phyloP scores from a whole-genome alignment of 2,888 invertebrate species.

The Panzeria rudis region DNA sequence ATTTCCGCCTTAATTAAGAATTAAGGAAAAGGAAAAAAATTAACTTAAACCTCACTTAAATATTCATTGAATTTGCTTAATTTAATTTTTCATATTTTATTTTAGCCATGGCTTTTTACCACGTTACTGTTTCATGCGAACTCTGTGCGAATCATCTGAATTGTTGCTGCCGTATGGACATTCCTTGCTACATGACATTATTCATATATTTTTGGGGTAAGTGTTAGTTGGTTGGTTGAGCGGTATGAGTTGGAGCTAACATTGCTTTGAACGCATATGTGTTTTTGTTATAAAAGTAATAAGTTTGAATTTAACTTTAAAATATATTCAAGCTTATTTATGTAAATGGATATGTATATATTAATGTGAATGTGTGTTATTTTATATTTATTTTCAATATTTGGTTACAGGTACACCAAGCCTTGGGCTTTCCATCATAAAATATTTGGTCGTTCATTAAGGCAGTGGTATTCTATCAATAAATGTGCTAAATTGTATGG shows the following conservation, averaged over 20 bases:
- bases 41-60: neutral
- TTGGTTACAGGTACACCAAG: conserved; percentile 72
- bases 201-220: conserved; percentile 87
- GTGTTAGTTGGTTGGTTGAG: conserved; percentile 72
- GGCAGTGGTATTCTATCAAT: conserved; percentile 58
- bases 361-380: neutral
- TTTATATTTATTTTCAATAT: conserved; percentile 62
- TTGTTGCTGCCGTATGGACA: conserved; percentile 86
- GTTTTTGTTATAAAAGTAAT: neutral
- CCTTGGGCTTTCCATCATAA: conserved; percentile 71
- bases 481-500: conserved; percentile 80
- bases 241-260: neutral
- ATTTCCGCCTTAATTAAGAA: neutral
- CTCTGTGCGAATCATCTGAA: conserved; percentile 88
- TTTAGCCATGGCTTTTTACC: conserved; percentile 78
- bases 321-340: conserved; percentile 6
- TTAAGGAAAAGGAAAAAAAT: neutral
- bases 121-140: conserved; percentile 86
- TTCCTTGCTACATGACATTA: conserved; percentile 87
- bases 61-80: neutral
- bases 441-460: conserved; percentile 68
- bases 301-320: conserved; percentile 24
- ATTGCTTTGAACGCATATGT: neutral
- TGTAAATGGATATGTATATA: too few species aligned
- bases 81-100: neutral